Evolutionary conservation across 2,888 invertebrate species (phyloP), one percentile per base, ranked within the genome.

Genomic region (Philereme transversata): DNA sequence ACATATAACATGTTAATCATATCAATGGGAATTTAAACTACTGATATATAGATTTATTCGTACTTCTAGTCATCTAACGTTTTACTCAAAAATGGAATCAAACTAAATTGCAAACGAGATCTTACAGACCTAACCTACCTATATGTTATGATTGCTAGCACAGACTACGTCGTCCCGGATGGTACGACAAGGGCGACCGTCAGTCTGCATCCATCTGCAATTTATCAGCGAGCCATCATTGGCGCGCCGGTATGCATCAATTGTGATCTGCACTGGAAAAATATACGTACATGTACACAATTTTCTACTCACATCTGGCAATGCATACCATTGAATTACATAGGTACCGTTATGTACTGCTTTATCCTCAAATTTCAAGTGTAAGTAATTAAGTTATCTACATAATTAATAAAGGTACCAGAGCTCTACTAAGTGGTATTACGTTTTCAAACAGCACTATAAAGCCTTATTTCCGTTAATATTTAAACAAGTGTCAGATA

Each of bases 201-300:
- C 71, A 63, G 53, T 65, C 57, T 65, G 62, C 64, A 66, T 74
- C 67, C 62, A 64, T 64, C 61, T 60, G 74, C 71, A 74, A 74
- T 75, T 71, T 74, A 69, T 74, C 76, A 74, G 60, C 59, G 68
- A 65, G 54, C 22, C 3, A 22, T 52, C 69, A 71, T 66, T 60
- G 62, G 38, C 53, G 46, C 62, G 58, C 45, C 54, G 50, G 46
- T 41, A 34, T 51, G 51, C 51, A 50, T 50, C 38, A 50, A 50
- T 50, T 34, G 47, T 49, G 53, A 45, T 48, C 11, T 41, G 43
- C 35, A 49, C 36, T 47, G 48, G 51, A 52, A 44, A 44, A 10
- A 10, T 35, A 22, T 35, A 47, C 5, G 34, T 10, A 10, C 22
- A 4, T 6, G 34, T 52, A 5, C 4, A 4, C 7, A 5, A 8